Percentiles rank a stretch among this genome's conserved stretches.
Evolutionary conservation across 2,888 invertebrate species (phyloP).

Genomic region (Cyrtodaria siliqua): DNA sequence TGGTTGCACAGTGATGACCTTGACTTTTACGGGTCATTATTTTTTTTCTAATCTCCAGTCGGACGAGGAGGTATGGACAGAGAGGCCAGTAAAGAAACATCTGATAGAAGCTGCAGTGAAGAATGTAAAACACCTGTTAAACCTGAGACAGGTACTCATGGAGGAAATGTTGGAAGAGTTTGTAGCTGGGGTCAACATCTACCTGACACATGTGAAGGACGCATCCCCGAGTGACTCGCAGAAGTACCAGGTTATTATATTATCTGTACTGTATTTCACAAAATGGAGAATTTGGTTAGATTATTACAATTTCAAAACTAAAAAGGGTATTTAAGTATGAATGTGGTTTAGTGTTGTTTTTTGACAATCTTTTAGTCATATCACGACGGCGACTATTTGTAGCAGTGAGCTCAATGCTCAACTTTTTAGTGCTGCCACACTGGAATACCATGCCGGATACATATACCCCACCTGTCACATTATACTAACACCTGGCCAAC

Average conservation of each 20-base stretch:
- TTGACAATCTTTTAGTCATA: too few species aligned
- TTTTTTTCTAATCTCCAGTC: conserved; percentile 59
- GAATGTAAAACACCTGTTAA: conserved; percentile 75
- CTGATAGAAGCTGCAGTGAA: conserved; percentile 74
- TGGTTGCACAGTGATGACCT: too few species aligned
- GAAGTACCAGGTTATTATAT: conserved; percentile 58
- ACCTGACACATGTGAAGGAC: conserved; percentile 77
- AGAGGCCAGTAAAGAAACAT: conserved; percentile 71
- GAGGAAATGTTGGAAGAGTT: conserved; percentile 81
- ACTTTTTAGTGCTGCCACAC: too few species aligned
- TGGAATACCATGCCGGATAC: too few species aligned
- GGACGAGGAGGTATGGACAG: conserved; percentile 76
- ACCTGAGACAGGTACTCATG: conserved; percentile 74
- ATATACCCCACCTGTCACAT: too few species aligned
- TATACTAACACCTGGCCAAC: too few species aligned
- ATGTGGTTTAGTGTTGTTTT: too few species aligned
- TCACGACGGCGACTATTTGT: too few species aligned
- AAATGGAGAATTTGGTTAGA: background rate
- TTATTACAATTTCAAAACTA: background rate
- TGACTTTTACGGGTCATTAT: too few species aligned
- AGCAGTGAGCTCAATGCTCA: too few species aligned
- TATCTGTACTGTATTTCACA: too few species aligned
- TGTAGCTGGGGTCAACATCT: conserved; percentile 80
- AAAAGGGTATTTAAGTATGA: background rate
- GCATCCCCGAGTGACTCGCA: conserved; percentile 65